Conservation (phyloP, 2,797 vertebrate genomes). For the Lateolabrax maculatus region DNA sequence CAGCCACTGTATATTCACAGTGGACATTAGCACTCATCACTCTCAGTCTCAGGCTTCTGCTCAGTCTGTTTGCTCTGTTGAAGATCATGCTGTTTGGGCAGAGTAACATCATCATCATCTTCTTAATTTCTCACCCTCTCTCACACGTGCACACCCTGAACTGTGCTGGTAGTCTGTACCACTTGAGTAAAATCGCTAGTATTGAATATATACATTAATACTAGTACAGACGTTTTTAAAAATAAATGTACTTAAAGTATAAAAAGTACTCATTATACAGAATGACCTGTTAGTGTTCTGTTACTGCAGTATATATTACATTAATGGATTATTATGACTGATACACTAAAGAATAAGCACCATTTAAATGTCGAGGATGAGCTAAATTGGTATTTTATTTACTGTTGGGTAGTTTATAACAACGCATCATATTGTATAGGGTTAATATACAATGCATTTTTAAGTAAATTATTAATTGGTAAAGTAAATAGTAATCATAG, state of each 20-base stretch:
- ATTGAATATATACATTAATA: no score
- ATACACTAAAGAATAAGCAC: neutral
- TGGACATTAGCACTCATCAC: conserved; percentile 50
- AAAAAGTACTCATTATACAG: no score
- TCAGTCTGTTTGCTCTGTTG: conserved; percentile 57
- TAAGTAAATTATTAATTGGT: no score
- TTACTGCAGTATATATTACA: no score
- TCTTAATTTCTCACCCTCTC: conserved; percentile 30
- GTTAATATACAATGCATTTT: no score
- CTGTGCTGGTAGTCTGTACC: neutral
- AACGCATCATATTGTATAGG: no score
- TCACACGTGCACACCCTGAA: neutral
- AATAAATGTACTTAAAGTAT: no score
- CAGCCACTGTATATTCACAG: conserved; percentile 62
- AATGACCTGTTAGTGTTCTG: no score
- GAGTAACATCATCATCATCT: conserved; percentile 29
- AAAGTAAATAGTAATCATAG: neutral
- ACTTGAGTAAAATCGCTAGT: no score
- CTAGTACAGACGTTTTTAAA: no score
- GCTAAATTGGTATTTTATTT: neutral
- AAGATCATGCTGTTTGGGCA: conserved; percentile 47
- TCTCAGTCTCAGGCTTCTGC: conserved; percentile 24
- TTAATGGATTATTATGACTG: no score
- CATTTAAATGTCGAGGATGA: neutral
- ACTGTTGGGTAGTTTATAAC: neutral